Evolutionary conservation across 2,113 vertebrate species (phyloP), one percentile per base, ranked within the genome.

Genomic region (Channa maculata): DNA sequence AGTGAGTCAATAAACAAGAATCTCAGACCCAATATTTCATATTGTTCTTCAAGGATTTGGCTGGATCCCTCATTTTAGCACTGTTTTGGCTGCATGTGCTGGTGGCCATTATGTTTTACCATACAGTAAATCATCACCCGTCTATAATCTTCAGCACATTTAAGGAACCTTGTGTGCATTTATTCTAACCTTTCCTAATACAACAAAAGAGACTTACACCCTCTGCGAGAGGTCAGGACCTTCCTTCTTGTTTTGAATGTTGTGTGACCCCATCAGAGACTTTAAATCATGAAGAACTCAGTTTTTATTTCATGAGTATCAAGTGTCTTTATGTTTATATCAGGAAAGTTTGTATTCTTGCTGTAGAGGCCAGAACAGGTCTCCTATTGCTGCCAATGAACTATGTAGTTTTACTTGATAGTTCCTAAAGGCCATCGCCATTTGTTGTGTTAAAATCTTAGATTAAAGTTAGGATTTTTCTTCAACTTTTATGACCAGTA

Each of bases 1-100:
- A 6, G 5, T 48, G 55, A 75, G 63, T 80, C 64, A 69, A 75
- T 72, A 79, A 84, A 71, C 61, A 58, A 38, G 13, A 37, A 45
- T 75, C 45, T 69, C 8, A 4, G 58, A 53, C 0, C 0, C 53
- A 77, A 71, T 68, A 61, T 53, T 77, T 65, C 70, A 59, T 33
- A 60, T 34, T 37, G 24, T 4, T 14, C 72, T 54, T 76, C 8
- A 37, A 60, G 39, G 60, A 60, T 82, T 58, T 71, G 64, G 61
- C 67, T 0, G 5, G 3, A 6, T 39, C 14, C 37, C 9, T 81
- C 24, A 36, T 75, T 62, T 65, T 12, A 49, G 14, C 65, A 41
- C 64, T 73, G 52, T 68, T 66, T 72, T 80, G 38, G 54, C 55
- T 60, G 44, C 41, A 48, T 57, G 24, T 24, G 63, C 60, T 64